A percentile compares a stretch with the other conserved stretches of the same genome.
phyloP scores from a whole-genome alignment of 2,113 vertebrate genomes.

The Chelonoidis abingdonii region DNA sequence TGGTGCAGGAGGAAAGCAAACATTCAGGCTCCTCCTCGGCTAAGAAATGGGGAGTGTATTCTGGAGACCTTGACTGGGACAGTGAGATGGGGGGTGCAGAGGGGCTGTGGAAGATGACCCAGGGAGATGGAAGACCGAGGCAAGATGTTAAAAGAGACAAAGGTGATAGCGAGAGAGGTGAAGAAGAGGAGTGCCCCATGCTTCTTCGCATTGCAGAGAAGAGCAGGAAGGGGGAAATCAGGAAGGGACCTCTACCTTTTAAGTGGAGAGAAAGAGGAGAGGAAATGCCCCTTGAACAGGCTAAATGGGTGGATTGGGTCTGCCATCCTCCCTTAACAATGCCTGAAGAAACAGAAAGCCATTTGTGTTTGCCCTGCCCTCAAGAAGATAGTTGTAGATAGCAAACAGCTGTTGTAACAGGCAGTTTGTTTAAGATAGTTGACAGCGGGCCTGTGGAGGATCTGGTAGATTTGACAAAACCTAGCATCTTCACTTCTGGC shows the following conservation, averaged over 20 bases:
- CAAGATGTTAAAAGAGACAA: background rate
- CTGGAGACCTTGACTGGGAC: background rate
- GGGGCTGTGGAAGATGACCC: background rate
- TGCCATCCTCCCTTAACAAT: background rate
- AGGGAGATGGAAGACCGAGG: rapidly evolving
- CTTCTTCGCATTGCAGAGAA: background rate
- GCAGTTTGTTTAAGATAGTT: no score
- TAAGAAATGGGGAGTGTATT: background rate
- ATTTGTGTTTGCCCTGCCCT: background rate
- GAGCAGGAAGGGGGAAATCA: background rate
- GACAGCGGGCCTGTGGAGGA: no score
- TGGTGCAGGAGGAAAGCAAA: background rate
- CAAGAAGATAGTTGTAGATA: background rate
- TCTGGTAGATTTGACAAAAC: background rate
- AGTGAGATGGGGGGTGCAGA: background rate
- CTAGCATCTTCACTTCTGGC: background rate
- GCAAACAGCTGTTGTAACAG: background rate
- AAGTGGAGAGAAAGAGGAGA: background rate
- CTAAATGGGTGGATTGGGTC: background rate
- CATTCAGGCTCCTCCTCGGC: background rate
- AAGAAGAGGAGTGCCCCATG: rapidly evolving
- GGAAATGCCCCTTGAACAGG: background rate
- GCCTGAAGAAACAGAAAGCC: background rate
- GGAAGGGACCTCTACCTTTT: background rate
- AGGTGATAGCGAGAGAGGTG: background rate